Evolutionary conservation across 2,797 vertebrate genomes (phyloP).

Genomic region (Paramormyrops hopkinsi): DNA sequence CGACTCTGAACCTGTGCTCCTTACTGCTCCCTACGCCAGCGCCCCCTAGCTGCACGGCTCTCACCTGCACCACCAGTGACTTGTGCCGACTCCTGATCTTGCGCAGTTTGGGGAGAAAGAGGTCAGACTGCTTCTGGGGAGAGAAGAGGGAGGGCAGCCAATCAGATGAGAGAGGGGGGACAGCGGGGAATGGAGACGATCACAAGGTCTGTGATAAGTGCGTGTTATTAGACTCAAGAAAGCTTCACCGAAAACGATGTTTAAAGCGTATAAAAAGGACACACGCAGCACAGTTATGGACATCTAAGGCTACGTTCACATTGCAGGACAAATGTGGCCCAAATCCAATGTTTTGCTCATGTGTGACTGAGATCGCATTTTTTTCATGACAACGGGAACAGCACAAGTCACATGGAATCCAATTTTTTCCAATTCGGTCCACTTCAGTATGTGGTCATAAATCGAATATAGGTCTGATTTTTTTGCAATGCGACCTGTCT

Average conservation of each 20-base stretch:
- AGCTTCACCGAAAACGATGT: background rate
- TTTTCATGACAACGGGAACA: no score
- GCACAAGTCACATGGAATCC: no score
- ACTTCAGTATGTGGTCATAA: no score
- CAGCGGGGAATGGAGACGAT: background rate
- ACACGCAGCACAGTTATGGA: background rate
- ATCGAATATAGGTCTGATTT: no score
- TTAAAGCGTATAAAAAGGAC: background rate
- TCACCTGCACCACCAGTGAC: constrained; percentile 91
- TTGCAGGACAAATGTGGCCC: no score
- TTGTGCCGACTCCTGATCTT: constrained; percentile 88
- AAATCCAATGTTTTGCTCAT: no score
- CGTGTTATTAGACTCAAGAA: background rate
- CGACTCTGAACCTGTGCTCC: background rate
- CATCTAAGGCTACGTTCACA: background rate
- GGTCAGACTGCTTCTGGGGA: constrained; percentile 83
- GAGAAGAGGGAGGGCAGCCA: background rate
- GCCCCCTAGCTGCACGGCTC: background rate
- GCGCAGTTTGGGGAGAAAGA: constrained; percentile 83
- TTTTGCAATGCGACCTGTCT: no score
- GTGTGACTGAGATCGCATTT: no score
- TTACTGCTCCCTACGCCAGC: background rate
- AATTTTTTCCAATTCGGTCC: no score
- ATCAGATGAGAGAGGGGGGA: background rate
- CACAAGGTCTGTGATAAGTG: background rate